These are phyloP conservation scores for Apomyelois bistriatella DNA, from an alignment of 2,888 invertebrate species.

Conservation along the genomic window DNA sequence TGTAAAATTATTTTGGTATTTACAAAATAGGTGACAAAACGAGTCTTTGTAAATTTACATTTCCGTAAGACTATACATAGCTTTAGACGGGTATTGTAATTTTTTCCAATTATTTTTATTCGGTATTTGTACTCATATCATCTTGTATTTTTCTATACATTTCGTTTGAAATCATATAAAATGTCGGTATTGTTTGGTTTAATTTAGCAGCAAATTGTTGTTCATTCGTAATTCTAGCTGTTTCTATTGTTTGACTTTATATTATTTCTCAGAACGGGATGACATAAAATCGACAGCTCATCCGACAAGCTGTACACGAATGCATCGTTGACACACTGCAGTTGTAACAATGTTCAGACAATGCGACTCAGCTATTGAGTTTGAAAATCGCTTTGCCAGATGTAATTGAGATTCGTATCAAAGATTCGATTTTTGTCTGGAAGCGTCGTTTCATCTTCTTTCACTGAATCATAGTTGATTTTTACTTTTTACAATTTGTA, in stretches of 20 bases:
- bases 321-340: constrained; percentile 17
- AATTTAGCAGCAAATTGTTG: background rate
- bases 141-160: no score
- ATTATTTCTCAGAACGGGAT: constrained; percentile 1
- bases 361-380: constrained; percentile 14
- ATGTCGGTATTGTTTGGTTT: background rate
- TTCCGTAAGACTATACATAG: no score
- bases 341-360: constrained; percentile 15
- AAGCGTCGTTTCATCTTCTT: background rate
- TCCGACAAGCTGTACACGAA: constrained; percentile 15
- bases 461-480: background rate
- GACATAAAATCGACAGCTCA: constrained; percentile 12
- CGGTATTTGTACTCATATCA: no score
- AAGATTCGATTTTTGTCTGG: constrained; percentile 3
- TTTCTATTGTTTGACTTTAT: background rate
- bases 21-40: no score
- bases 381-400: constrained; percentile 18
- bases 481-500: no score
- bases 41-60: no score
- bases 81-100: no score
- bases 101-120: no score
- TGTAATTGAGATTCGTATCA: constrained; percentile 15
- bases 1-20: no score
- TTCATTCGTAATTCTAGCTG: background rate
- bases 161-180: background rate